These are phyloP conservation scores for Adineta ricciae DNA, from an alignment of 2,888 invertebrate genomes.

Conservation along the genomic window DNA sequence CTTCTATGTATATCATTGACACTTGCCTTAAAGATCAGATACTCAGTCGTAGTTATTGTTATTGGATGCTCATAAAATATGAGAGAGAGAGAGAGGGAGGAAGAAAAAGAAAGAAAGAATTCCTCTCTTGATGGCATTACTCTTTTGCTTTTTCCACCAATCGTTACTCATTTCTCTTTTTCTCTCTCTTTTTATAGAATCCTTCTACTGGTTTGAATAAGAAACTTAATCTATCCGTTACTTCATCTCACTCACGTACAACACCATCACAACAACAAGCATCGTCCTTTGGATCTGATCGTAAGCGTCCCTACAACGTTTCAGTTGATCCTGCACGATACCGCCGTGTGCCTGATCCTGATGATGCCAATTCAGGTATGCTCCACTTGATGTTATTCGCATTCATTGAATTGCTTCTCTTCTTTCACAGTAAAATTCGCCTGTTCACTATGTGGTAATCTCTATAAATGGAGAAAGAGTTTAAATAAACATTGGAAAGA, in stretches of 20 bases:
- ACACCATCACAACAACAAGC: neutral
- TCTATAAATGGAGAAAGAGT: conserved; percentile 49
- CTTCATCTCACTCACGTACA: conserved; percentile 9
- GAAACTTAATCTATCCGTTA: conserved; percentile 20
- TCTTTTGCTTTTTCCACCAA: neutral
- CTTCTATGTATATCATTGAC: neutral
- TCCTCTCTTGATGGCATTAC: neutral
- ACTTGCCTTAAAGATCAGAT: neutral
- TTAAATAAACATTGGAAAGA: conserved; percentile 51
- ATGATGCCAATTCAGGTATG: conserved; percentile 14
- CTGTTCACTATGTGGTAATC: conserved; percentile 49
- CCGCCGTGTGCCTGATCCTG: conserved; percentile 22
- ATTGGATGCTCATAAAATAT: neutral
- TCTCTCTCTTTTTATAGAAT: neutral
- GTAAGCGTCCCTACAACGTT: conserved; percentile 32
- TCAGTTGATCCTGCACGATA: conserved; percentile 33
- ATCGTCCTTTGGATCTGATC: neutral
- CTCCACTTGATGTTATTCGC: conserved; percentile 38
- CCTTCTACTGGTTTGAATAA: neutral
- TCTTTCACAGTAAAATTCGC: conserved; percentile 42
- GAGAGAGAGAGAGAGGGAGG: neutral
- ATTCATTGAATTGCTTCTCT: conserved; percentile 36
- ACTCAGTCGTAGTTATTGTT: neutral
- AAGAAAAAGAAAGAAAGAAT: neutral
- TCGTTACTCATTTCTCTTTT: neutral